These are phyloP conservation scores for Gouania willdenowi DNA, from an alignment of 2,797 vertebrate genomes.

Conservation along the genomic window DNA sequence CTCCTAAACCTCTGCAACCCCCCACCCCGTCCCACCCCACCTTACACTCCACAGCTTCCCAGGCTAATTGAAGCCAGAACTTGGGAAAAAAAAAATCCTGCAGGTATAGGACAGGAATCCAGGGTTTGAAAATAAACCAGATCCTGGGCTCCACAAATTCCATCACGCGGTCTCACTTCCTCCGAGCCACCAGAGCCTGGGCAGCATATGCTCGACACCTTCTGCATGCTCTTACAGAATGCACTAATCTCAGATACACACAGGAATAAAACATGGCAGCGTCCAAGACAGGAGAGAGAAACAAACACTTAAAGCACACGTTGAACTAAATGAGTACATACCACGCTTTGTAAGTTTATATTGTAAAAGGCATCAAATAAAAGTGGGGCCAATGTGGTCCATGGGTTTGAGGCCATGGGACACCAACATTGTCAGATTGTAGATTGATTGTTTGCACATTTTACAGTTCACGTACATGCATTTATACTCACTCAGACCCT, in stretches of 20 bases:
- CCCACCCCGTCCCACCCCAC: conserved; percentile 6
- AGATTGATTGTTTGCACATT: no score
- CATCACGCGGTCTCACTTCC: conserved; percentile 71
- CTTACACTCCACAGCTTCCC: conserved; percentile 37
- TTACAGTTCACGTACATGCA: no score
- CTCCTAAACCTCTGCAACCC: conserved; percentile 5
- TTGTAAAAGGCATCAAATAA: conserved; percentile 7
- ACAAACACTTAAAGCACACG: not conserved
- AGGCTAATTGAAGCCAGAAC: conserved; percentile 79
- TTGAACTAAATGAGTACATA: conserved; percentile 1
- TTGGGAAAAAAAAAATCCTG: conserved; percentile 73
- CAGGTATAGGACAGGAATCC: conserved; percentile 74
- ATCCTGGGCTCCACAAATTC: conserved; percentile 69
- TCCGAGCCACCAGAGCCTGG: conserved; percentile 51
- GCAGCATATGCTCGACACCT: conserved; percentile 39
- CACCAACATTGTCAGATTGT: conserved; percentile 43
- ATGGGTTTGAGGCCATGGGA: conserved; percentile 36
- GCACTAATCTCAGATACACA: conserved; percentile 18
- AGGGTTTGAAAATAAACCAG: conserved; percentile 75
- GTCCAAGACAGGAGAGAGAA: conserved; percentile 1
- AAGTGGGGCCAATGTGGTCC: conserved; percentile 1
- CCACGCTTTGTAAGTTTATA: not conserved
- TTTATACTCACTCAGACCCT: no score
- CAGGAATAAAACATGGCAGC: not conserved
- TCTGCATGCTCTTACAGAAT: conserved; percentile 4